Evolutionary conservation across 1,140 invertebrate genomes (phyloP).

Genomic region (Drosophila triauraria): DNA sequence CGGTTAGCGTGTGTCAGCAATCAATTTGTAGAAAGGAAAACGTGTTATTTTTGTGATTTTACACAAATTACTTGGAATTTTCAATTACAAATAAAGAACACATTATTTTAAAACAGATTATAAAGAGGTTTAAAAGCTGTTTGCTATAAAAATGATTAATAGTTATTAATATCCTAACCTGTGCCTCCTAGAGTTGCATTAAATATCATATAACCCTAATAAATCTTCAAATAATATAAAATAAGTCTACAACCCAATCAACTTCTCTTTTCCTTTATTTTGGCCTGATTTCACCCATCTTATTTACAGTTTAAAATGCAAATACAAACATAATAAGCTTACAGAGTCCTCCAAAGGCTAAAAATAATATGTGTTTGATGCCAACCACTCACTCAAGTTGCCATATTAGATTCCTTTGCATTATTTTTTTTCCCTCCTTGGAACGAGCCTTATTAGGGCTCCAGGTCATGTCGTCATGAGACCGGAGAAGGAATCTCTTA

Average conservation of each 20-base stretch:
- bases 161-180: too few relatives aligned
- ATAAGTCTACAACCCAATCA: too few relatives aligned
- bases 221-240: neutral
- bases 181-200: too few relatives aligned
- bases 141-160: neutral
- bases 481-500: conserved; percentile 21
- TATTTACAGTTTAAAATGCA: conserved; percentile 16
- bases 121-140: too few relatives aligned
- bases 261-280: neutral
- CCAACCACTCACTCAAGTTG: conserved; percentile 11
- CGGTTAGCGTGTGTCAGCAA: conserved; percentile 14
- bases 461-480: conserved; percentile 36
- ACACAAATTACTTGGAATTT: neutral
- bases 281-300: neutral
- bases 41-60: neutral
- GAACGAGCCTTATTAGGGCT: conserved; percentile 58
- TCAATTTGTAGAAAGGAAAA: neutral
- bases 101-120: neutral
- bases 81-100: neutral
- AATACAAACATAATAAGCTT: conserved; percentile 20
- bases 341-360: conserved; percentile 7
- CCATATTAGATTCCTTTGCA: conserved; percentile 29
- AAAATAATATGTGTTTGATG: conserved; percentile 20
- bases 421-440: neutral
- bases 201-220: neutral